Evolutionary conservation across 1,140 invertebrate genomes (phyloP), one percentile per base, ranked within the genome.

Genomic region (Drosophila dunni): DNA sequence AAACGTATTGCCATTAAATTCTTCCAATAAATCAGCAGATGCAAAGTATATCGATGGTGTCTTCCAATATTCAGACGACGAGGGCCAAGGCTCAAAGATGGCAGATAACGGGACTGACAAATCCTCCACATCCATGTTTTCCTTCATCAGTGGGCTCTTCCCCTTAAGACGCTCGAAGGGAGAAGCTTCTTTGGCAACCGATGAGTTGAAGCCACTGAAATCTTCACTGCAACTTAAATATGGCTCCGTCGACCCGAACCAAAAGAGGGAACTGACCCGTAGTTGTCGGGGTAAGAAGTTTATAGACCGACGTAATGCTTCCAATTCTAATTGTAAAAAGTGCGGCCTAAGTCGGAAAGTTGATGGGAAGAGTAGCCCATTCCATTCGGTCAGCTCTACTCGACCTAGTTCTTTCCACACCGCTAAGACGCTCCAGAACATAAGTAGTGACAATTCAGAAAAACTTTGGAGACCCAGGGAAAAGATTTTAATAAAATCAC

Each of bases 1-100:
- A 17, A 69, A 48, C 51, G 63, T 83, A 15, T 56, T 65, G 44
- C 45, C 60, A 79, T 63, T 79, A 67, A 44, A 46, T 75, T 51
- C 62, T 11, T 15, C 56, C 33, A 84, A 84, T 84, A 84, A 84
- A 85, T 50, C 50, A 17, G 42, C 54, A 48, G 69, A 64, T 80
- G 51, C 54, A 67, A 61, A 85, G 29, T 85, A 84, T 56, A n/a
- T 7, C 9, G 36, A 74, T 15, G 15, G 29, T 4, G 11, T 56
- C 4, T 63, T 45, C 24, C 33, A 46, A 11, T 13, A 38, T 15
- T 10, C 8, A 51, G n/a, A n/a, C 11, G 3, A 2, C 15, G 20
- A 9, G 54, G 53, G 5, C 7, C 24, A 50, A 20, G 3, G 5
- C 13, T 8, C 36, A 5, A 7, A 38, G 8, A 29, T 17, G 4